Evolutionary conservation across 2,888 invertebrate species (phyloP).

Genomic region (Drepanosiphum platanoidis): DNA sequence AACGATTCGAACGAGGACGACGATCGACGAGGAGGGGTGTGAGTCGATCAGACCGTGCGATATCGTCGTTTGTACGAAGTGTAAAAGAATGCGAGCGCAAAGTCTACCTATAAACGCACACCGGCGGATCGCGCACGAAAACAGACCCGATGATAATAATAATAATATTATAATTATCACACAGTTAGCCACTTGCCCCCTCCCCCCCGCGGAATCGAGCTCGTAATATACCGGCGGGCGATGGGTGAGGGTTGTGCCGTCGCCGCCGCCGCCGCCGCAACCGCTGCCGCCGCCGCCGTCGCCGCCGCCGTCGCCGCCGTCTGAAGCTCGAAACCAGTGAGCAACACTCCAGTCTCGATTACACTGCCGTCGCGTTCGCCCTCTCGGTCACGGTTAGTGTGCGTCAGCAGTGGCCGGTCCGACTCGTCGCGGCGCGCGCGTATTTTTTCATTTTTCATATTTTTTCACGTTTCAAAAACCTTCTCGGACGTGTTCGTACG

Average conservation of each 20-base stretch:
- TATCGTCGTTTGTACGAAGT: no score
- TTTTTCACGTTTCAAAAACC: background rate
- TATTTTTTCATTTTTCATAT: background rate
- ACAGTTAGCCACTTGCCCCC: background rate
- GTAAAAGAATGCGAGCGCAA: no score
- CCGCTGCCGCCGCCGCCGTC: background rate
- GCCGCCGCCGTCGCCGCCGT: constrained; percentile 18
- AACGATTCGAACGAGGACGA: no score
- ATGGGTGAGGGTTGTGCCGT: constrained; percentile 48
- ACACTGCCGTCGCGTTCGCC: constrained; percentile 54
- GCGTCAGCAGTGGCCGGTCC: background rate
- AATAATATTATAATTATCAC: constrained; percentile 9
- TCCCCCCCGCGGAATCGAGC: background rate
- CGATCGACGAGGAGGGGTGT: no score
- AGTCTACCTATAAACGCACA: no score
- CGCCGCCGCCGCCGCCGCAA: constrained; percentile 5
- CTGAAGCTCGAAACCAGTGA: constrained; percentile 48
- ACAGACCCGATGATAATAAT: background rate
- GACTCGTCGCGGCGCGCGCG: background rate
- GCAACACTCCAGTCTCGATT: constrained; percentile 55
- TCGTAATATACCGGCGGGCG: background rate
- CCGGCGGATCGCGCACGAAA: no score
- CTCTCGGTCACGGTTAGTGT: constrained; percentile 7
- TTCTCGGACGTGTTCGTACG: background rate
- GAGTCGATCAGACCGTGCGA: no score